These are phyloP conservation scores for Channa maculata DNA, from an alignment of 2,113 vertebrate genomes.

Conservation along the genomic window DNA sequence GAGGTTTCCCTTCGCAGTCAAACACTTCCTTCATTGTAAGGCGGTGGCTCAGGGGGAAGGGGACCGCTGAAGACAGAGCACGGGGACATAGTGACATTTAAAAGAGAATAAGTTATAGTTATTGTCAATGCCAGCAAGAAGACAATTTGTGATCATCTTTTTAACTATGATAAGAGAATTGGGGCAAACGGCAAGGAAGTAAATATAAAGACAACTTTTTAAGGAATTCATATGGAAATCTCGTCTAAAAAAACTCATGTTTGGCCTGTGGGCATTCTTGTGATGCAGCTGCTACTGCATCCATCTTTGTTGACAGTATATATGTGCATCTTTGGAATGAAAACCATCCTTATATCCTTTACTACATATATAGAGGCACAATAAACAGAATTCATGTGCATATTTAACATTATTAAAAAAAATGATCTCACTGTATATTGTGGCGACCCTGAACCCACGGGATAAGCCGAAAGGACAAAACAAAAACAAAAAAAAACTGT, in stretches of 20 bases:
- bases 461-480: too few relatives aligned
- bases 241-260: slow-evolving; percentile 31
- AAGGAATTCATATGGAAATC: slow-evolving; percentile 41
- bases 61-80: slow-evolving; percentile 81
- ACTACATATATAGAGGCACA: too few relatives aligned
- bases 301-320: slow-evolving; percentile 20
- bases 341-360: too few relatives aligned
- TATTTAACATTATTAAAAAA: too few relatives aligned
- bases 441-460: too few relatives aligned
- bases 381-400: too few relatives aligned
- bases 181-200: not conserved
- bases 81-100: slow-evolving; percentile 26
- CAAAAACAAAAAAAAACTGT: too few relatives aligned
- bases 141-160: slow-evolving; percentile 1
- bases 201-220: slow-evolving; percentile 9
- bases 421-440: too few relatives aligned
- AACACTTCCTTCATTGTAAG: slow-evolving; percentile 89
- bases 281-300: slow-evolving; percentile 17
- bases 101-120: slow-evolving; percentile 2
- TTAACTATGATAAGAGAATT: not conserved
- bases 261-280: slow-evolving; percentile 33
- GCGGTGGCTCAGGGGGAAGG: slow-evolving; percentile 87
- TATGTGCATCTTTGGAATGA: slow-evolving; percentile 27
- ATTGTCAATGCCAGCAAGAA: slow-evolving; percentile 3
- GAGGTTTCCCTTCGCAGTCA: slow-evolving; percentile 85